Base-by-base conservation (phyloP, 2,113 vertebrate species). In the Elaphurus davidianus region DNA sequence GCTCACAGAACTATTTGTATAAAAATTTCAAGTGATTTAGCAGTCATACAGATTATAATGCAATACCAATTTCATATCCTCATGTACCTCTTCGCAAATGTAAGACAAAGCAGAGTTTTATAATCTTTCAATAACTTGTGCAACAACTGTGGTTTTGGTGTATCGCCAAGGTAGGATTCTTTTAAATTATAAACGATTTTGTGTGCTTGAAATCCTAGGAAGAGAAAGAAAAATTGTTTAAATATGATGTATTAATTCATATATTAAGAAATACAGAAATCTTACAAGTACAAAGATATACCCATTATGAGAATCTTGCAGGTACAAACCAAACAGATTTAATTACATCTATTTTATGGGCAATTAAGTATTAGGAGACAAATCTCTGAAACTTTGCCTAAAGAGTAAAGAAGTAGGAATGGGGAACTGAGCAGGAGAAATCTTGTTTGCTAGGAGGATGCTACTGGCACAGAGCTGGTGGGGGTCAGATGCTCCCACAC, bases 121-220 rank as follows among this genome's bases (percentile, higher is more conserved):
- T 96, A 98, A 98, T 92, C 59, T 82, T 98, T 98, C 97, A 98
- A 99, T 98, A 94, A 84, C 97, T 97, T 98, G 97, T 97, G 60
- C 98, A 98, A 98, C 94, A 98, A 95, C 90, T 98, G 96, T 98
- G 67, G 94, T 98, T 98, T 98, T 96, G 94, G 54, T 74, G 50
- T 91, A 84, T 97, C 59, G 87, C 91, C 86, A 81, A 97, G 98
- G 94, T 96, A 27, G 94, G 92, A 92, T 93, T 98, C 98, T 98
- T 99, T 98, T 99, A 99, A 99, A 99, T 99, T 99, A 99, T 99
- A 98, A 99, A 99, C 30, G 99, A 99, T 98, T 99, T 99, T 87
- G 99, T 99, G 98, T 99, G 99, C 99, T 99, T 99, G 99, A 99
- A 99, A 98, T 99, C 99, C 99, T 99, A 99, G 96, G 98, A 78